Evolutionary conservation across 2,113 vertebrate species (phyloP).

Genomic region (Lepidothrix coronata): DNA sequence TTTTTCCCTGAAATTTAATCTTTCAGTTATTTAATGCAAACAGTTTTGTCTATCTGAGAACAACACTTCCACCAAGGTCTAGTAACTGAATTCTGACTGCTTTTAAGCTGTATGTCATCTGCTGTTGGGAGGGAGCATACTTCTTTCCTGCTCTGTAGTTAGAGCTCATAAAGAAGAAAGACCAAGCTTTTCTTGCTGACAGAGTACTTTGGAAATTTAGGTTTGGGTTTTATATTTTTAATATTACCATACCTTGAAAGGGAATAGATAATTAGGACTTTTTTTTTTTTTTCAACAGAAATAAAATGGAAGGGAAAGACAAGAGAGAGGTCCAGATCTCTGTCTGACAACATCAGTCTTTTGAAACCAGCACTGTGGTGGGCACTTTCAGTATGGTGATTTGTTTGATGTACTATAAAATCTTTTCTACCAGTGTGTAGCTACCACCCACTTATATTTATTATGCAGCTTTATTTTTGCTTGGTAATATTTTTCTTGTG

Average conservation of each 20-base stretch:
- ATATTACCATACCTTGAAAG: background rate
- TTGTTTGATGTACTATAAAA: conserved; percentile 28
- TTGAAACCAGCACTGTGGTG: background rate
- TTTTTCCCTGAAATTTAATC: background rate
- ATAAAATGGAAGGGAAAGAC: background rate
- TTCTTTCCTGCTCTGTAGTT: background rate
- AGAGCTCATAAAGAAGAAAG: background rate
- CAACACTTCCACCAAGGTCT: background rate
- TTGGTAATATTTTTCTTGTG: conserved; percentile 67
- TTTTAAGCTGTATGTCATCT: background rate
- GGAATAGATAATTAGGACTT: background rate
- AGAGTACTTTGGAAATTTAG: background rate
- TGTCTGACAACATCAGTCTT: background rate
- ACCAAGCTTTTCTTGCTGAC: background rate
- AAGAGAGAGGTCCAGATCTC: background rate
- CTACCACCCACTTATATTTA: conserved; percentile 52
- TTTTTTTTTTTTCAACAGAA: background rate
- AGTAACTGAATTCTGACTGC: background rate
- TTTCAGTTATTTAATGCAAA: background rate
- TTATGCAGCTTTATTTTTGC: conserved; percentile 60
- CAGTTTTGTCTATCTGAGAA: background rate
- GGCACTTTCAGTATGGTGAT: background rate
- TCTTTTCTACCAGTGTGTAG: background rate
- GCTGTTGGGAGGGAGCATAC: background rate
- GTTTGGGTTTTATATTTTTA: background rate